Evolutionary conservation across 2,888 invertebrate genomes (phyloP).

Genomic region (Cheilosia vernalis): DNA sequence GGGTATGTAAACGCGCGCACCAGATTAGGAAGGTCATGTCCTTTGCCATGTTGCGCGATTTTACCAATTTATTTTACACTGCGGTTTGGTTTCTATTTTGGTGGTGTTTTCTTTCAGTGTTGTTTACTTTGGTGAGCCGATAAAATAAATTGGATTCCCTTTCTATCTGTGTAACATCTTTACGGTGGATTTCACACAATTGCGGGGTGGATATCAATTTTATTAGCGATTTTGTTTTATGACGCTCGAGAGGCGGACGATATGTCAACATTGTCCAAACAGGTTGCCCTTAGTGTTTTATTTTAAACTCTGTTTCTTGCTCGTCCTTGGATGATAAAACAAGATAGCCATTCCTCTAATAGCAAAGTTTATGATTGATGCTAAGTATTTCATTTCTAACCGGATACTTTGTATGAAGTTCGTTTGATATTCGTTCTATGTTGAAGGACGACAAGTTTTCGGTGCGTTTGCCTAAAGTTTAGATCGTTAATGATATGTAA

Average conservation of each 20-base stretch:
- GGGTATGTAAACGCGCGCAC: constrained; percentile 28
- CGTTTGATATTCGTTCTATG: background rate
- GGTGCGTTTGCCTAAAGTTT: constrained; percentile 61
- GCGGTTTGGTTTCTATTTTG: constrained; percentile 30
- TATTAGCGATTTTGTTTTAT: constrained; percentile 62
- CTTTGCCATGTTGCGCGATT: constrained; percentile 61
- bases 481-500: constrained; percentile 72
- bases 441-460: constrained; percentile 31
- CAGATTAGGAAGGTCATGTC: constrained; percentile 60
- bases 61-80: constrained; percentile 53
- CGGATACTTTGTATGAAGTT: constrained; percentile 3
- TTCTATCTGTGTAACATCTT: constrained; percentile 34
- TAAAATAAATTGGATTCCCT: constrained; percentile 73
- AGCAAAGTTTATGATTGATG: constrained; percentile 43
- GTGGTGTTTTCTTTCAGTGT: constrained; percentile 33
- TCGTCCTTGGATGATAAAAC: constrained; percentile 14
- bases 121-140: constrained; percentile 68
- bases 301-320: background rate
- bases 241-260: constrained; percentile 24
- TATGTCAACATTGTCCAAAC: constrained; percentile 50
- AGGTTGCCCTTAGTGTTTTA: constrained; percentile 37
- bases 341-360: background rate
- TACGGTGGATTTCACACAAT: constrained; percentile 17
- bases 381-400: constrained; percentile 34
- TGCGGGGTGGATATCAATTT: constrained; percentile 33